Evolutionary conservation across 2,113 vertebrate species (phyloP), one percentile per base, ranked within the genome.

Genomic region (Fregetta grallaria): DNA sequence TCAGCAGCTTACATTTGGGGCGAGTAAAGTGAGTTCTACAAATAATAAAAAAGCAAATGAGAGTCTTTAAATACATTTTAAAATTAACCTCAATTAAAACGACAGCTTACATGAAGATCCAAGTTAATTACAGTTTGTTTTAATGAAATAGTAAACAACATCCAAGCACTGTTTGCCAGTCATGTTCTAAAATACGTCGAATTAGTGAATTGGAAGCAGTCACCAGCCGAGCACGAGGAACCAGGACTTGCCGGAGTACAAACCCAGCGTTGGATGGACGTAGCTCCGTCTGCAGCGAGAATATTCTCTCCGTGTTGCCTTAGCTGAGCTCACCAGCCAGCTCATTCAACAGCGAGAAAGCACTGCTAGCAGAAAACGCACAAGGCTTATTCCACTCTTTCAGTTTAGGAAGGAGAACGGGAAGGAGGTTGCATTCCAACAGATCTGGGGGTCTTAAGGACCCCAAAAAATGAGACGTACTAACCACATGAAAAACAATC

Each of bases 321-420:
- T 18, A 50, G 30, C 47, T 58, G 50, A 30, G 68, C 63, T 34
- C 70, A 45, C 15, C 8, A 36, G 38, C 38, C 36, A 50, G 34
- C 53, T 74, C 90, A 13, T 3, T 29, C 82, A 27, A 20, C 27
- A 44, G 73, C 10, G 4, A 65, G 58, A 49, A 56, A 30, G 8
- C 59, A 3, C 9, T 1, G 38, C 26, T 4, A 52, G 73, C 26
- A 8, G 40, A 30, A 56, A 58, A 34, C 1, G 1, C 47, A 9
- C 40, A 8, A n/a, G 30, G 17, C 4, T 59, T 23, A 15, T 38
- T 52, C 53, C 15, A 3, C 45, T 61, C 44, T 15, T 42, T 15
- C 55, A 10, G 7, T 13, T 74, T 6, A 59, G 20, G 19, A 47
- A 2, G 9, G 30, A 34, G 74, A 78, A 68, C 0, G 0, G 45